Conservation (phyloP, 2,113 vertebrate species). For the Phainopepla nitens region DNA sequence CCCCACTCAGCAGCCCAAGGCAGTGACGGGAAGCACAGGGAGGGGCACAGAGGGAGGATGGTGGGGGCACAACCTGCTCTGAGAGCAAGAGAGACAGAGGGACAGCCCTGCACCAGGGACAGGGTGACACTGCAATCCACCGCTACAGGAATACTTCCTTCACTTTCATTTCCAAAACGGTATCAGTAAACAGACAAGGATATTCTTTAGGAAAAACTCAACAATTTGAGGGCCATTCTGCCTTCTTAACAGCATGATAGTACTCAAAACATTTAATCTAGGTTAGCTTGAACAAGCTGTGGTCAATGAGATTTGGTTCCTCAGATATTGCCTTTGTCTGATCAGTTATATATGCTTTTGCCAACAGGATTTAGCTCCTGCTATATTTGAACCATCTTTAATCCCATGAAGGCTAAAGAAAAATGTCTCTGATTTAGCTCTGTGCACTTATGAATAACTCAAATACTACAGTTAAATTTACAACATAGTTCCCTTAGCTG, state of each 20-base stretch:
- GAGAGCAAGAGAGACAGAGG: background rate
- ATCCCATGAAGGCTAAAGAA: slow-evolving; percentile 45
- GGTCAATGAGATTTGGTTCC: background rate
- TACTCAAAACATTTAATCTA: background rate
- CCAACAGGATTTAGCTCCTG: slow-evolving; percentile 38
- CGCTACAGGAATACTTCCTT: background rate
- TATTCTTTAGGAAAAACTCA: background rate
- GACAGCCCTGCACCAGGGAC: background rate
- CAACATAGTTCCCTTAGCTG: slow-evolving; percentile 39
- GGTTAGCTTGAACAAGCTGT: background rate
- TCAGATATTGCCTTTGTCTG: background rate
- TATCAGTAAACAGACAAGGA: background rate
- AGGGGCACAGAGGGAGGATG: background rate
- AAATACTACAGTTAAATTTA: slow-evolving; percentile 62
- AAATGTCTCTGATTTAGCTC: slow-evolving; percentile 45
- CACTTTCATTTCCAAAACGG: background rate
- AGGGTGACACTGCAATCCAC: background rate
- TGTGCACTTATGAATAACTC: slow-evolving; percentile 50
- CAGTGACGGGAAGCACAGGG: background rate
- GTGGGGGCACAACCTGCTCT: background rate
- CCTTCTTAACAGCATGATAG: background rate
- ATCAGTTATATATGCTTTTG: background rate
- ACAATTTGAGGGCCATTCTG: background rate
- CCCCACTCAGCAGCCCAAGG: background rate
- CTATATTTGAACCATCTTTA: slow-evolving; percentile 56